A percentile compares a stretch with the other conserved stretches of the same genome.
Conservation (phyloP, 1,140 invertebrate genomes). For the Zeugodacus cucurbitae region DNA sequence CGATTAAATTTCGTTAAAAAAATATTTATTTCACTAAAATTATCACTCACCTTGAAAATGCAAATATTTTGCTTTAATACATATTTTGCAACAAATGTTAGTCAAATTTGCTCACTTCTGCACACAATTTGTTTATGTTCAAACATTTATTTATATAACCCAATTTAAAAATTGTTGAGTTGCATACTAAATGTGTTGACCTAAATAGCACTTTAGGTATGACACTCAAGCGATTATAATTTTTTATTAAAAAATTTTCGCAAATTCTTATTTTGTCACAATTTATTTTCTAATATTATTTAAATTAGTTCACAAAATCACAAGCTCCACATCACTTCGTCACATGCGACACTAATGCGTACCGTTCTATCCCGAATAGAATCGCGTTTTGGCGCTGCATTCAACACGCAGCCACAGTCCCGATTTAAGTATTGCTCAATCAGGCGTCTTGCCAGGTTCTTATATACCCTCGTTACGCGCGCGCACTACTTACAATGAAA, state of each 20-base stretch:
- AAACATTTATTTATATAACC: too few relatives aligned
- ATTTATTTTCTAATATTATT: not conserved
- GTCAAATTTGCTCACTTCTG: not conserved
- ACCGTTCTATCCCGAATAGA: conserved; percentile 31
- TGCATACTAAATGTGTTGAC: too few relatives aligned
- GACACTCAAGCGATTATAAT: too few relatives aligned
- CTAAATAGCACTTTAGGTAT: too few relatives aligned
- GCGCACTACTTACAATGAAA: not conserved
- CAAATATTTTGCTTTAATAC: not conserved
- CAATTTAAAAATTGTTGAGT: too few relatives aligned
- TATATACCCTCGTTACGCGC: conserved; percentile 33
- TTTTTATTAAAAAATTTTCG: too few relatives aligned
- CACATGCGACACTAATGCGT: not conserved
- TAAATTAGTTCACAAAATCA: not conserved
- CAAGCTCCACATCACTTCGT: too few relatives aligned
- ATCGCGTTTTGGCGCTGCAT: not conserved
- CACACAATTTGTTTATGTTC: not conserved
- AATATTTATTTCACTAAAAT: not conserved
- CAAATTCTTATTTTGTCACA: not conserved
- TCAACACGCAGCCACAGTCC: conserved; percentile 20
- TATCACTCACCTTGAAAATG: not conserved
- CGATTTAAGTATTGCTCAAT: conserved; percentile 37
- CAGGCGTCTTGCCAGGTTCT: not conserved
- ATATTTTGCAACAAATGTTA: not conserved
- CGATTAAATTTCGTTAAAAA: too few relatives aligned